phyloP scores from a whole-genome alignment of 2,797 vertebrate species.

The Aphelocoma californica region DNA sequence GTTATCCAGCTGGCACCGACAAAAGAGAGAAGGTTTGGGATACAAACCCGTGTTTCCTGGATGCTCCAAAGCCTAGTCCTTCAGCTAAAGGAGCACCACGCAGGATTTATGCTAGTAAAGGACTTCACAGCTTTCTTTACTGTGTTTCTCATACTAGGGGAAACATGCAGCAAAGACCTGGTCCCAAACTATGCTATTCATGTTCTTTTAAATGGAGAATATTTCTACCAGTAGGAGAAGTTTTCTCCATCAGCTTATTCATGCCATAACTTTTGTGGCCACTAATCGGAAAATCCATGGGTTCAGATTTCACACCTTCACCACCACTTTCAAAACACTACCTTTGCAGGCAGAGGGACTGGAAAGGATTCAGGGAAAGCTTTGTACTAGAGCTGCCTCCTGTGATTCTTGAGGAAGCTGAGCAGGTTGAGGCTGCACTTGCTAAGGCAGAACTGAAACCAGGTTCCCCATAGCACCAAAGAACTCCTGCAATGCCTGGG shows the following conservation, averaged over 20 bases:
- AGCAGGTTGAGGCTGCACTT: not conserved
- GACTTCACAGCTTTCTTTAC: not conserved
- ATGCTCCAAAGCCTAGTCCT: not conserved
- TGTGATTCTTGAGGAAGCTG: not conserved
- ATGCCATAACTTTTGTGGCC: not conserved
- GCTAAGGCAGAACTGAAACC: not conserved
- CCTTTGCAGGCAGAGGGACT: not conserved
- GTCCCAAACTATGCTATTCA: not conserved
- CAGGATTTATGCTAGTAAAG: not conserved
- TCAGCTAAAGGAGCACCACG: not conserved
- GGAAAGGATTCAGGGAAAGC: not conserved
- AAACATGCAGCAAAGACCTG: not conserved
- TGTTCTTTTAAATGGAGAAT: not conserved
- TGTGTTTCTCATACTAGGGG: not conserved
- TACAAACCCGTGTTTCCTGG: not conserved
- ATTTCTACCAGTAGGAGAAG: not conserved
- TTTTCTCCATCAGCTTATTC: not conserved
- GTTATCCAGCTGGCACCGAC: accelerated
- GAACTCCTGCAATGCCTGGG: not conserved
- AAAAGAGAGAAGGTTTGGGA: not conserved
- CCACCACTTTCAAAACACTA: not conserved
- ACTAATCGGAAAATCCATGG: not conserved
- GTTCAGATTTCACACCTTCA: not conserved
- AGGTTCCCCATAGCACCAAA: not conserved
- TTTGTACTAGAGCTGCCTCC: not conserved